Percentiles rank a stretch among this genome's conserved stretches.
These are phyloP conservation scores for Drosophila novamexicana DNA, from an alignment of 1,140 invertebrate species.

Conservation along the genomic window DNA sequence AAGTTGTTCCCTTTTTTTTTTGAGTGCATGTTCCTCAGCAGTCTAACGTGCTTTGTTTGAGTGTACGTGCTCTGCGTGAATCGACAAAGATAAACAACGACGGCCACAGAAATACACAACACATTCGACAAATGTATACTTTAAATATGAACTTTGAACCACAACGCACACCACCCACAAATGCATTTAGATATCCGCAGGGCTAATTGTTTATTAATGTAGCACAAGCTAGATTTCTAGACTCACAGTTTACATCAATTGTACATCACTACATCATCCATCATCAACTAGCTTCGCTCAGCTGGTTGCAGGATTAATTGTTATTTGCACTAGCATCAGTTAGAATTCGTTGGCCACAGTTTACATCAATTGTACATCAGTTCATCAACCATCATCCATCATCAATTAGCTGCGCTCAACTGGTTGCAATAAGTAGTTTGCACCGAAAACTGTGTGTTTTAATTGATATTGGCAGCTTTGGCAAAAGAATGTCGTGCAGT, in stretches of 20 bases:
- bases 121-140: not conserved
- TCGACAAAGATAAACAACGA: not conserved
- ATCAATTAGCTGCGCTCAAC: slow-evolving; percentile 17
- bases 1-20: not conserved
- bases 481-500: not conserved
- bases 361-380: slow-evolving; percentile 10
- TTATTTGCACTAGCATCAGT: not conserved
- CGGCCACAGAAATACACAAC: no score
- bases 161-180: not conserved
- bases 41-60: not conserved
- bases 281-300: slow-evolving; percentile 19
- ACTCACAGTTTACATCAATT: slow-evolving; percentile 6
- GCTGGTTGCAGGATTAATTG: not conserved
- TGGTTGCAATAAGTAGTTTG: slow-evolving; percentile 33
- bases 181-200: not conserved
- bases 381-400: slow-evolving; percentile 5
- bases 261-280: not conserved
- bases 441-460: slow-evolving; percentile 26
- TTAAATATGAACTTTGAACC: not conserved
- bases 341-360: not conserved
- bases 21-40: not conserved
- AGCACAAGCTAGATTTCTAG: not conserved
- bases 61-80: not conserved
- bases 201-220: slow-evolving; percentile 1
- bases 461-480: slow-evolving; percentile 5